Percentiles rank a stretch among this genome's conserved stretches.
These are phyloP conservation scores for Troglohyphantes excavatus DNA, from an alignment of 2,888 invertebrate genomes.

Conservation along the genomic window DNA sequence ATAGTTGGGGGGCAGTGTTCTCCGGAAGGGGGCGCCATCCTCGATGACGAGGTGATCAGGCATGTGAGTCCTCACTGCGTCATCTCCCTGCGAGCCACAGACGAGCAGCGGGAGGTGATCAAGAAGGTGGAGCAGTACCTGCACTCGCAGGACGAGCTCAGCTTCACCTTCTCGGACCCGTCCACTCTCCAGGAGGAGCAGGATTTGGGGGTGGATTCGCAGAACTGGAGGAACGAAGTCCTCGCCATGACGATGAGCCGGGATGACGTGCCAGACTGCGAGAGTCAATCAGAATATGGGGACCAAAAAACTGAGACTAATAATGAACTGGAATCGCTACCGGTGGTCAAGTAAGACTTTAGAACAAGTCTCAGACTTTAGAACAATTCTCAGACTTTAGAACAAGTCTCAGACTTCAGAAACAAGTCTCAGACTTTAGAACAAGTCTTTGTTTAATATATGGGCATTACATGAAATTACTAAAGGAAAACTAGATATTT, in stretches of 20 bases:
- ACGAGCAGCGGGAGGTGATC: conserved; percentile 62
- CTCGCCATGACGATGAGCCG: conserved; percentile 20
- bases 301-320: background rate
- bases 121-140: conserved; percentile 64
- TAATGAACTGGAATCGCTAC: too few species aligned
- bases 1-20: conserved; percentile 28
- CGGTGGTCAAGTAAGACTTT: too few species aligned
- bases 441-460: too few species aligned
- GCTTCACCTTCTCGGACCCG: conserved; percentile 67
- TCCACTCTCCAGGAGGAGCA: conserved; percentile 56
- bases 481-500: too few species aligned
- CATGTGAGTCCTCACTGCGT: conserved; percentile 76
- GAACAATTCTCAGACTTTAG: too few species aligned
- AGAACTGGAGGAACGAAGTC: conserved; percentile 71
- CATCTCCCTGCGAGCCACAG: conserved; percentile 59
- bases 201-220: conserved; percentile 63
- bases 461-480: too few species aligned
- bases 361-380: too few species aligned
- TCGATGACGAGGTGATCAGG: conserved; percentile 56
- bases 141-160: conserved; percentile 61
- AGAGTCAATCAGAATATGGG: background rate
- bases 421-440: too few species aligned
- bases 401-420: too few species aligned
- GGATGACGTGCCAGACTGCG: background rate
- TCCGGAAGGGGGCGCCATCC: background rate